Conservation (phyloP, 2,113 vertebrate genomes). For the Sakesphorus luctuosus region DNA sequence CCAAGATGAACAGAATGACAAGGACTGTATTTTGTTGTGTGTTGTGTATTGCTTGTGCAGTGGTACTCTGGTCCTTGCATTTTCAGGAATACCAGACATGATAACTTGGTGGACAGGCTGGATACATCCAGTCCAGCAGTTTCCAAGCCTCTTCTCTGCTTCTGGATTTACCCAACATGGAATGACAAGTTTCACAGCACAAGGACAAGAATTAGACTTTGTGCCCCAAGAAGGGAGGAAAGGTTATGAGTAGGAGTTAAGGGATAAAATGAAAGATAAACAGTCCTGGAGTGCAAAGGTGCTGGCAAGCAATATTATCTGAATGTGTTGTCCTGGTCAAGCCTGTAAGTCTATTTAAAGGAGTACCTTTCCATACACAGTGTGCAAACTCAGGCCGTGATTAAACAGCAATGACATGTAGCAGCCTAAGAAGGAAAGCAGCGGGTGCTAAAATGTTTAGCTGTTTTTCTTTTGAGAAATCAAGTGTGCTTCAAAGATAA, state of each 20-base stretch:
- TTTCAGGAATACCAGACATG: not conserved
- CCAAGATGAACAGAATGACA: not conserved
- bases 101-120: not conserved
- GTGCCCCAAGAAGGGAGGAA: not conserved
- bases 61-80: not conserved
- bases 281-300: not conserved
- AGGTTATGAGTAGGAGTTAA: not conserved
- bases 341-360: not conserved
- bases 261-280: not conserved
- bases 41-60: not conserved
- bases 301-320: not conserved
- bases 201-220: not conserved
- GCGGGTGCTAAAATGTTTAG: constrained; percentile 48
- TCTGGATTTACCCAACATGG: not conserved
- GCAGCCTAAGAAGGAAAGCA: constrained; percentile 47
- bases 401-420: constrained; percentile 36
- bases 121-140: not conserved
- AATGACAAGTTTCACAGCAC: not conserved
- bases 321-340: not conserved
- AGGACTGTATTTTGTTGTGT: not conserved
- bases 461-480: constrained; percentile 62
- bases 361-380: not conserved
- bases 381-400: not conserved
- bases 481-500: constrained; percentile 55
- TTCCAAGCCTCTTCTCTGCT: not conserved